A percentile compares a stretch with the other conserved stretches of the same genome.
Conservation (phyloP, 2,888 invertebrate genomes). For the Gerosis bhagava region DNA sequence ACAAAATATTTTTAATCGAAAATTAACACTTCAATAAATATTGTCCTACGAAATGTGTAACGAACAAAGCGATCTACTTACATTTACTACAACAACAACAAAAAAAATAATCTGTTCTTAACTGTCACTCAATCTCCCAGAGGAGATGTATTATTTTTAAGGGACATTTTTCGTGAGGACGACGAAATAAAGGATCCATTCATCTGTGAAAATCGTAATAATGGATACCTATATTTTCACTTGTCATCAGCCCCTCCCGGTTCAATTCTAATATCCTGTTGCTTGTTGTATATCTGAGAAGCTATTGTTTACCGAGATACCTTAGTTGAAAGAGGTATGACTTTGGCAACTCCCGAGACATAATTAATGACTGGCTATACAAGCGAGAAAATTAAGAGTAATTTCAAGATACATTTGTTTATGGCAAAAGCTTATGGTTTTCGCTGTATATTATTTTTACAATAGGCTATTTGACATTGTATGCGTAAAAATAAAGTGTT, state of each 20-base stretch:
- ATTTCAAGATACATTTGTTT: too few species aligned
- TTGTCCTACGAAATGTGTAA: not conserved
- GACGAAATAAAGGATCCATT: slow-evolving; percentile 47
- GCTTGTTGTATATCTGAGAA: slow-evolving; percentile 40
- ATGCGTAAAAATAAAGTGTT: too few species aligned
- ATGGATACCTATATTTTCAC: slow-evolving; percentile 51
- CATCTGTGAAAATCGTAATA: slow-evolving; percentile 53
- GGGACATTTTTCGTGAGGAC: slow-evolving; percentile 4
- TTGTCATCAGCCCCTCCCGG: slow-evolving; percentile 57
- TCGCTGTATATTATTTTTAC: too few species aligned
- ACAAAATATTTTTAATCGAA: too few species aligned
- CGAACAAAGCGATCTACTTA: too few species aligned
- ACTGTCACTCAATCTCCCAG: slow-evolving; percentile 15
- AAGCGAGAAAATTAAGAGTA: too few species aligned
- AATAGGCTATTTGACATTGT: too few species aligned
- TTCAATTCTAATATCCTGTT: slow-evolving; percentile 36
- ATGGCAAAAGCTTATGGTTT: too few species aligned
- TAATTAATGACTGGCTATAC: slow-evolving; percentile 15
- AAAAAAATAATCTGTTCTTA: slow-evolving; percentile 2
- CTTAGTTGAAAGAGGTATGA: slow-evolving; percentile 26
- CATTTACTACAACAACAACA: too few species aligned
- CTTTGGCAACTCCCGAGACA: slow-evolving; percentile 5
- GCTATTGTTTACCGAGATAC: slow-evolving; percentile 31
- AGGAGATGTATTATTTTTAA: slow-evolving; percentile 8
- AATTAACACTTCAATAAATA: slow-evolving; percentile 4